Evolutionary conservation across 2,113 vertebrate genomes (phyloP).

Genomic region (Coptodon rendalli): DNA sequence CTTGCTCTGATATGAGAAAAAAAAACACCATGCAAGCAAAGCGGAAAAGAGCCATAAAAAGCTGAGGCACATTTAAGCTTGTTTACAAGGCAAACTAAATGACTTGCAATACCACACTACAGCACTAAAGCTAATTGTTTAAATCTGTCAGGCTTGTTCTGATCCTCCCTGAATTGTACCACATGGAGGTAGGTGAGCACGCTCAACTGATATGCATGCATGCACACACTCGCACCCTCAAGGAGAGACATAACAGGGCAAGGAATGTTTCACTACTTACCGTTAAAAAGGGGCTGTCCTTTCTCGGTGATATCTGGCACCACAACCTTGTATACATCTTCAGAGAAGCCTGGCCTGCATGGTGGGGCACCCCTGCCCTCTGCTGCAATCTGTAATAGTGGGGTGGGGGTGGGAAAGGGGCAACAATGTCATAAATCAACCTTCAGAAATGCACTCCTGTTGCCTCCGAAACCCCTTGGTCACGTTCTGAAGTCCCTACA

Average conservation of each 20-base stretch:
- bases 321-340: conserved; percentile 85
- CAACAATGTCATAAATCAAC: conserved; percentile 62
- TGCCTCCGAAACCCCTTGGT: conserved; percentile 64
- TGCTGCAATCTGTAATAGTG: conserved; percentile 80
- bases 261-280: conserved; percentile 66
- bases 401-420: conserved; percentile 11
- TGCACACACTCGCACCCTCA: not conserved
- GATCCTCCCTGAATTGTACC: conserved; percentile 49
- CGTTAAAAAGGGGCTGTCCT: conserved; percentile 88
- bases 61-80: conserved; percentile 50
- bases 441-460: conserved; percentile 49
- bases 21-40: conserved; percentile 4
- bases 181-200: conserved; percentile 23
- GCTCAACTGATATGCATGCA: not conserved
- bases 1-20: not conserved
- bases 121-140: conserved; percentile 63
- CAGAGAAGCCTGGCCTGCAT: conserved; percentile 93
- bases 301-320: conserved; percentile 78
- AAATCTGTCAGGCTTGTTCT: conserved; percentile 63
- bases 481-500: conserved; percentile 51
- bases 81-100: conserved; percentile 66
- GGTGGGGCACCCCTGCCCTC: conserved; percentile 80
- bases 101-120: conserved; percentile 42
- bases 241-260: conserved; percentile 19
- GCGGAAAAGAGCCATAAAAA: conserved; percentile 24